These are phyloP conservation scores for Acanthisitta chloris DNA, from an alignment of 2,113 vertebrate species.

Conservation along the genomic window DNA sequence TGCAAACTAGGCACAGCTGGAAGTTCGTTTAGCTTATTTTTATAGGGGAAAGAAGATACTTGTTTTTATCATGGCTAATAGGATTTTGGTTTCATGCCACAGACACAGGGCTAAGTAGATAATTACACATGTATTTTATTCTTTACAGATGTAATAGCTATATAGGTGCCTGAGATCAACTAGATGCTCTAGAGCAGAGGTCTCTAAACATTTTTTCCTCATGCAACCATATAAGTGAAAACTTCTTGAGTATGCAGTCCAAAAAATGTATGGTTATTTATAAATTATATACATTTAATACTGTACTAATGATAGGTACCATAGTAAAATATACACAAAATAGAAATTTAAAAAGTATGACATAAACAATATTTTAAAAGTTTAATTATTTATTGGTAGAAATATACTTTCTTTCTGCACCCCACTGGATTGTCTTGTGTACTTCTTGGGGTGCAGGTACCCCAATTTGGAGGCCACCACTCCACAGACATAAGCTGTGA, in stretches of 20 bases:
- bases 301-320: neutral
- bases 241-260: neutral
- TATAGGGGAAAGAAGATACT: neutral
- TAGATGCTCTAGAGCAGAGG: neutral
- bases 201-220: neutral
- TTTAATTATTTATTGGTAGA: neutral
- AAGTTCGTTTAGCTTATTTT: neutral
- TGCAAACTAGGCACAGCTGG: neutral
- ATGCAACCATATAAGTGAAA: fast-evolving
- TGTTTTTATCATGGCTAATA: neutral
- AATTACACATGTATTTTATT: neutral
- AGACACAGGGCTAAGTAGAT: neutral
- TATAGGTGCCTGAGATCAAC: neutral
- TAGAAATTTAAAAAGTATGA: neutral
- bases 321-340: neutral
- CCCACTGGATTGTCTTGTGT: neutral
- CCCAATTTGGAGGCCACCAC: neutral
- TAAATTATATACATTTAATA: neutral
- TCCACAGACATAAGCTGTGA: neutral
- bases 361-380: neutral
- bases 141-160: neutral
- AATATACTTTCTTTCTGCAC: neutral
- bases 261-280: neutral
- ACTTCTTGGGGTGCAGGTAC: neutral
- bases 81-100: neutral